Evolutionary conservation across 2,888 invertebrate genomes (phyloP).

Genomic region (Caenorhabditis angaria): DNA sequence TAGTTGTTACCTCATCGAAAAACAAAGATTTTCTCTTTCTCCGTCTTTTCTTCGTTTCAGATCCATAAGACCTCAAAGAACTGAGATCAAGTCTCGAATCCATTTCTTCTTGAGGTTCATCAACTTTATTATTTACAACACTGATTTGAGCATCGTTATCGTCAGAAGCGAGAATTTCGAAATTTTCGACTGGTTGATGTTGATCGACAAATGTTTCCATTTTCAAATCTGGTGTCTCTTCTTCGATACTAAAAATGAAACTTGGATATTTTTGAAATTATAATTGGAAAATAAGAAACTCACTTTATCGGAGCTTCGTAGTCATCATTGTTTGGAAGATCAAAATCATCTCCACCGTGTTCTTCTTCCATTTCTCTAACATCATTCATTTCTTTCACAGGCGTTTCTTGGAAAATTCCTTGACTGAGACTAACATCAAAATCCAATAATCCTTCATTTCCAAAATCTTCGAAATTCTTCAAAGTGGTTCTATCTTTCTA

Average conservation of each 20-base stretch:
- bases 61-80: background rate
- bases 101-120: background rate
- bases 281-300: too few relatives aligned
- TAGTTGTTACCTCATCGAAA: background rate
- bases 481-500: background rate
- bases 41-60: background rate
- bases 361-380: too few relatives aligned
- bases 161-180: background rate
- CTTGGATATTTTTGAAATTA: too few relatives aligned
- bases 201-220: background rate
- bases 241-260: too few relatives aligned
- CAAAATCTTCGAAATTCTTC: slow-evolving; percentile 4
- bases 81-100: background rate
- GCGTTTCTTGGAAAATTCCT: background rate
- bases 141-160: background rate
- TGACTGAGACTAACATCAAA: background rate
- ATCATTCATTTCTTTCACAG: too few relatives aligned
- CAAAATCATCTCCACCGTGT: too few relatives aligned
- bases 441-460: slow-evolving; percentile 1
- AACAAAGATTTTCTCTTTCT: background rate
- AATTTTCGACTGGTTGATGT: background rate
- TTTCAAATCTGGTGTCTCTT: background rate
- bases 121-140: background rate
- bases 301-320: too few relatives aligned
- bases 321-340: too few relatives aligned